Evolutionary conservation across 2,888 invertebrate genomes (phyloP), one percentile per base, ranked within the genome.

Genomic region (Rotaria magnacalcarata): DNA sequence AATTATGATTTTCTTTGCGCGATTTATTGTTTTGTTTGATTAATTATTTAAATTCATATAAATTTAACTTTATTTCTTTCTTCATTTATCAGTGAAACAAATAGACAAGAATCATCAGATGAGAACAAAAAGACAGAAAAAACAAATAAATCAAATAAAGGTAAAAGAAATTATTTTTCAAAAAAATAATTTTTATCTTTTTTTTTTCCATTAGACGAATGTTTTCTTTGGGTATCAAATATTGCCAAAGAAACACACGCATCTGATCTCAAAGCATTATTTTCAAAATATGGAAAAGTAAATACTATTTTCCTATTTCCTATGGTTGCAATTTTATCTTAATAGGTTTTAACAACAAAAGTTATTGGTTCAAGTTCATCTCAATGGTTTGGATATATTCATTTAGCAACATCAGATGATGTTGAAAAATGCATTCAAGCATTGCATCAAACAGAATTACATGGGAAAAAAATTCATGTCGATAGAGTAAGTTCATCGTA

Each of bases 391-490:
- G 67, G 67, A 34, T 67, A 67, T 34, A 67, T 67, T 27, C 34
- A 34, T 67, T 34, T 67, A 67, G 34, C 27, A 34, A 67, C 34
- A 67, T 19, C 34, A 89, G 92, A 94, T 0, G 95, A 95, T 85
- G 94, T 94, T 47, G 96, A 96, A 85, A 94, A 95, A 90, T 95
- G 95, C 90, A 97, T 97, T 56, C 93, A 98, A 87, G 96, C 96
- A 90, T 94, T 95, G 88, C 96, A 98, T 91, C 93, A 96, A 89
- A 95, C 94, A 92, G 96, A 97, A 90, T 93, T 97, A 74, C 95
- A 95, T 91, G 96, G 96, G 75, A 93, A 98, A 85, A 96, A 96
- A 91, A 93, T 99, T 87, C 96, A 97, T 67, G 94, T 97, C 8
- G 96, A 97, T 92, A 96, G 97, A 90, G 92, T 90, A 67, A 19